Evolutionary conservation across 2,888 invertebrate species (phyloP).

Genomic region (Drosophila birchii): DNA sequence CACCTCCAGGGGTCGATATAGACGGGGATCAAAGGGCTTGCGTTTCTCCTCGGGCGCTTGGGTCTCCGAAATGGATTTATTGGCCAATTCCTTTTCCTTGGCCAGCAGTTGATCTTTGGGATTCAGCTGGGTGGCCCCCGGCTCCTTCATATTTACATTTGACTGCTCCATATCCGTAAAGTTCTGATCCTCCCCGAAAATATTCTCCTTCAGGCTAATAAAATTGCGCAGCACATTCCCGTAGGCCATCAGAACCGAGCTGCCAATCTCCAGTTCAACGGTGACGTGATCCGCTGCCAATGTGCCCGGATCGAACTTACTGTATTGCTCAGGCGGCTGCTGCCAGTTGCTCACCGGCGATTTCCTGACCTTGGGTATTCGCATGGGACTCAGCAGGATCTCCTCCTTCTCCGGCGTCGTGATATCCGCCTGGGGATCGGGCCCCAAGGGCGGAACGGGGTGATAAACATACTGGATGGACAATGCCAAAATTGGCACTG

Average conservation of each 20-base stretch:
- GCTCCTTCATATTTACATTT: constrained; percentile 85
- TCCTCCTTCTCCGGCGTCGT: constrained; percentile 98
- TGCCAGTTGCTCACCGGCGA: constrained; percentile 89
- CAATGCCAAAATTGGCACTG: constrained; percentile 96
- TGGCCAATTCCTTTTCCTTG: constrained; percentile 84
- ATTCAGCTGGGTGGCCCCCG: constrained; percentile 81
- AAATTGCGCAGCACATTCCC: constrained; percentile 96
- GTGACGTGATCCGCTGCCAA: constrained; percentile 95
- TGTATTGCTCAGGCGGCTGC: constrained; percentile 86
- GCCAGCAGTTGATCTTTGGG: constrained; percentile 83
- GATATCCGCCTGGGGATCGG: constrained; percentile 95
- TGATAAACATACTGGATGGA: constrained; percentile 96
- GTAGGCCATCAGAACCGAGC: constrained; percentile 95
- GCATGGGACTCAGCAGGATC: constrained; percentile 94
- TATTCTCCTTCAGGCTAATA: constrained; percentile 97
- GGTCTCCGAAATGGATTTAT: constrained; percentile 84
- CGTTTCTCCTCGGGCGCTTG: constrained; percentile 87
- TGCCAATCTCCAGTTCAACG: constrained; percentile 97
- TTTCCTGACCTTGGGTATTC: constrained; percentile 92
- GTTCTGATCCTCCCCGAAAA: constrained; percentile 97
- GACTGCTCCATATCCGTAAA: constrained; percentile 96
- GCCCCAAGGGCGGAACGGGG: constrained; percentile 94
- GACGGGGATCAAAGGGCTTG: constrained; percentile 92
- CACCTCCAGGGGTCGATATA: constrained; percentile 95
- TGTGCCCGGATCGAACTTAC: constrained; percentile 94